These are phyloP conservation scores for Cantharis nigra DNA, from an alignment of 2,888 invertebrate species.

Conservation along the genomic window DNA sequence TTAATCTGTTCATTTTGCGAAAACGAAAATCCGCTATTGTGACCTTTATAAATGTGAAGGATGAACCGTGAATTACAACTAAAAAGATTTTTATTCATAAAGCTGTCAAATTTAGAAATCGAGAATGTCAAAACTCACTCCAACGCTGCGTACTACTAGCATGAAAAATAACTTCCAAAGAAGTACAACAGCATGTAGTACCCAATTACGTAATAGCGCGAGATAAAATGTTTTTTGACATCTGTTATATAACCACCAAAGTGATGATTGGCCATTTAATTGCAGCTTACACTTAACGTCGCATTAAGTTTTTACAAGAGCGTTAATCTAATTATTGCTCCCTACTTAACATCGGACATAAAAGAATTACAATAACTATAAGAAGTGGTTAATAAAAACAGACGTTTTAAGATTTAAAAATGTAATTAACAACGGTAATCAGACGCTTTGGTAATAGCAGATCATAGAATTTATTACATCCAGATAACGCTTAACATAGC, in stretches of 20 bases:
- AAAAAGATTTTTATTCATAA: background rate
- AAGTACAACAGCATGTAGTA: background rate
- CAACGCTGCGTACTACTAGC: background rate
- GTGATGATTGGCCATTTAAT: constrained; percentile 29
- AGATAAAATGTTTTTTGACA: background rate
- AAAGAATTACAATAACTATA: background rate
- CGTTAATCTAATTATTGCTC: constrained; percentile 15
- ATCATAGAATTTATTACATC: constrained; percentile 16
- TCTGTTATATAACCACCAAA: constrained; percentile 22
- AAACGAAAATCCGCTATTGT: background rate
- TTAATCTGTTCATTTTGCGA: too few species aligned
- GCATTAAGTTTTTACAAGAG: constrained; percentile 21
- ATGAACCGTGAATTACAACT: background rate
- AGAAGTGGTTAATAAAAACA: background rate
- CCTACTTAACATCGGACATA: background rate
- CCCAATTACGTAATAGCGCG: background rate
- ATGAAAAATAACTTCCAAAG: background rate
- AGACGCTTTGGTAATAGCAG: constrained; percentile 1
- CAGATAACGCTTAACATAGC: constrained; percentile 12
- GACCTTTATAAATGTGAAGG: background rate
- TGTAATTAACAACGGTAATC: constrained; percentile 10
- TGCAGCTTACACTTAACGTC: constrained; percentile 16
- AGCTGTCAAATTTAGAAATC: background rate
- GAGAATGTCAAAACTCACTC: background rate
- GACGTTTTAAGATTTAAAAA: constrained; percentile 7